Conservation (phyloP, 1,140 invertebrate species). For the Gonatopus flavifemur region DNA sequence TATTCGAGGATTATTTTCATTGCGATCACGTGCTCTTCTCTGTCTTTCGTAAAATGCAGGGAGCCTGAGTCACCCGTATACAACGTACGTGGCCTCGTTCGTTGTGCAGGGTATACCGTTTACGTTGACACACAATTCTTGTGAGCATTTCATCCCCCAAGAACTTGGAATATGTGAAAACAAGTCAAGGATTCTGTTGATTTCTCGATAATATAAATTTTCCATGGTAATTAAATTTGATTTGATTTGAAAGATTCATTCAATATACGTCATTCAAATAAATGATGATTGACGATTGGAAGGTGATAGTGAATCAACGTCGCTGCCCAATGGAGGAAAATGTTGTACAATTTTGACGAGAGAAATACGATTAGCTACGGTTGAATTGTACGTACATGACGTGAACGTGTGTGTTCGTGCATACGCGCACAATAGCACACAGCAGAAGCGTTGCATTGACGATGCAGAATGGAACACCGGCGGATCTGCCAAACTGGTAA, state of each 20-base stretch:
- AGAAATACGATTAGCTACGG: background rate
- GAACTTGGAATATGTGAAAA: too few relatives aligned
- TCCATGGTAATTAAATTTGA: slow-evolving; percentile 15
- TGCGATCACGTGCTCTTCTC: slow-evolving; percentile 29
- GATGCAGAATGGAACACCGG: slow-evolving; percentile 27
- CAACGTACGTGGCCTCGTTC: background rate
- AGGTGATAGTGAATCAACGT: slow-evolving; percentile 1
- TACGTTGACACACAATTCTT: background rate
- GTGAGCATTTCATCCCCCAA: too few relatives aligned
- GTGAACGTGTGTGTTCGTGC: slow-evolving; percentile 17
- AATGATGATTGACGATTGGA: slow-evolving; percentile 5
- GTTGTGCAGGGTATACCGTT: background rate
- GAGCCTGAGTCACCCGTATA: background rate
- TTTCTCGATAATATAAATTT: too few relatives aligned
- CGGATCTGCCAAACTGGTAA: slow-evolving; percentile 39
- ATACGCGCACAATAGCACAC: too few relatives aligned
- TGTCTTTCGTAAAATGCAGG: slow-evolving; percentile 17
- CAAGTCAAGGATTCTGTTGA: too few relatives aligned
- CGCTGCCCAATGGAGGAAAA: slow-evolving; percentile 2
- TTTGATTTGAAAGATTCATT: too few relatives aligned
- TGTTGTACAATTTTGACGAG: background rate
- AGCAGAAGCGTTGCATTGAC: too few relatives aligned
- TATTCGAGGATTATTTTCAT: slow-evolving; percentile 28
- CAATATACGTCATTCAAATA: too few relatives aligned
- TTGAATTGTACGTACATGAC: slow-evolving; percentile 26